Base-by-base conservation (phyloP, 2,888 invertebrate species). In the Melanchra persicariae region DNA sequence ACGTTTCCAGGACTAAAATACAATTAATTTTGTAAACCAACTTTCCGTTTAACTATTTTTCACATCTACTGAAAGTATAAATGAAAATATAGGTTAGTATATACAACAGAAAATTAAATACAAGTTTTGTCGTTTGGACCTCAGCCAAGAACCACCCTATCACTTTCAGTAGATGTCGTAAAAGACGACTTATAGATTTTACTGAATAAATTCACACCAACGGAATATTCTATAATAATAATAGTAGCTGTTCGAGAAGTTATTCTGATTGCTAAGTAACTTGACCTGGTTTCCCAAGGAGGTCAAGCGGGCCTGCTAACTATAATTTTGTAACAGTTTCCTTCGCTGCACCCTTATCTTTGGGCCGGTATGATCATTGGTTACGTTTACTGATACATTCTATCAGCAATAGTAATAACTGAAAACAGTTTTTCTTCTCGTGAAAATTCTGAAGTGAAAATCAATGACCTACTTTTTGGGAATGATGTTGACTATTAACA, bases 101-200 rank as follows among this genome's bases (percentile, higher is more conserved):
- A n/a, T n/a, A n/a, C n/a, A 60, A 40, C 8, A 67, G 54, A 61
- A 43, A 54, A 60, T 45, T n/a, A 43, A 58, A 58, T 67, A 52
- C n/a, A 52, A 58, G 55, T 75, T 45, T 47, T 3, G 45, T 40
- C 37, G 17, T 75, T 67, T 74, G 74, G 67, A 51, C 12, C 15
- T 1, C 8, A 52, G 67, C 76, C 76, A 74, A 67, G 22, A 66
- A 66, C 61, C 40, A 47, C 40, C 60, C 40, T 47, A 71, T 67
- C 47, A 61, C 43, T 52, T 59, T 22, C 57, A 68, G 69, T 61
- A 17, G 40, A 9, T 12, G 40, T 49, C 34, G 24, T 68, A 76
- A 68, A 67, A 68, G n/a, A 58, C 7, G 52, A 58, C 40, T 59
- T 47, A 76, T 68, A 51, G 17, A 58, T 47, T 58, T 26, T n/a